Base-by-base conservation (phyloP, 2,888 invertebrate species). In the Stegophylla sp. region DNA sequence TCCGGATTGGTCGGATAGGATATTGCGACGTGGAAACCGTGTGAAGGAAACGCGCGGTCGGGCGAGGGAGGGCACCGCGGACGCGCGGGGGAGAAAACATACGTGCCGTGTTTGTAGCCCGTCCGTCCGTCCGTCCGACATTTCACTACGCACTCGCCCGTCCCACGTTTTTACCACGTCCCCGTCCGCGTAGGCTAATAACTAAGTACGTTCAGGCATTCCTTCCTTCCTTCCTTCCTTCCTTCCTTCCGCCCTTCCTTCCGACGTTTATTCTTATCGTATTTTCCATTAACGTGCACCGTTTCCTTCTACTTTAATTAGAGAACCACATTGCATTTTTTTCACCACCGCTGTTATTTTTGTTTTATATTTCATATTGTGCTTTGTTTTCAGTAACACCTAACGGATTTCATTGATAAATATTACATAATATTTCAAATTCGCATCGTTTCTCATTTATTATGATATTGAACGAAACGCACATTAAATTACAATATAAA, bases 181-280 rank as follows among this genome's bases (percentile, higher is more conserved):
- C 28, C 73, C 74, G 28, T 67, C 59, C 81, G 48, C 23, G 79
- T 61, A 48, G 79, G 66, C 66, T 82, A 71, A 75, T 74, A 75
- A 63, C 82, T 26, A 59, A 74, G 75, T 73, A 76, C 69, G 69
- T 61, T 69, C 82, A 63, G 79, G 82, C 82, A 76, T 73, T 82
- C 83, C 63, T 82, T 83, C 82, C 75, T 82, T 69, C 82, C 79
- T 82, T 77, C 82, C 81, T 69, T 67, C 81, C 74, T 82, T 83
- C 81, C 82, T 82, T 71, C 77, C 77, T 82, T 83, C 83, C 83
- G 82, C 75, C 83, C 81, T 84, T 83, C 83, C 82, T 82, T 81
- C 82, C 83, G 76, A 76, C 82, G 69, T 82, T 81, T 77, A 67
- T 77, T 82, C 72, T 77, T 69, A 75, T 82, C 82, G 82, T 73